These are phyloP conservation scores for Invenusta paracnida DNA, from an alignment of 2,888 invertebrate species.

Conservation along the genomic window DNA sequence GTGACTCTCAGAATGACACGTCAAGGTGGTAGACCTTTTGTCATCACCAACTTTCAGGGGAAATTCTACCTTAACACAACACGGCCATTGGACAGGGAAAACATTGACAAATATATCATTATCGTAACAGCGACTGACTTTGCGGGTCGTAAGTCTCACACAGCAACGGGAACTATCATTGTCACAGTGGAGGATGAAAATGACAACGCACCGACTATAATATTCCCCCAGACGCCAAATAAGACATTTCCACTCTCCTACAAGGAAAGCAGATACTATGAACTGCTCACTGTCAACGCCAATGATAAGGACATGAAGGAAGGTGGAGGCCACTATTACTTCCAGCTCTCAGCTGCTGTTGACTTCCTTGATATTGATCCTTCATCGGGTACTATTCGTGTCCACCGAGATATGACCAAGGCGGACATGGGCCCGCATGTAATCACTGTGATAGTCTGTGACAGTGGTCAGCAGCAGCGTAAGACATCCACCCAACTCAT, in stretches of 20 bases:
- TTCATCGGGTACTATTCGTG: constrained; percentile 28
- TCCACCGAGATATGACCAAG: neutral
- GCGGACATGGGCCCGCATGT: constrained; percentile 24
- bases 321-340: constrained; percentile 30
- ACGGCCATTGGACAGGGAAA: constrained; percentile 37
- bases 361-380: constrained; percentile 36
- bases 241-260: constrained; percentile 42
- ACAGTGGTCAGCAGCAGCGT: constrained; percentile 27
- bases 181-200: constrained; percentile 40
- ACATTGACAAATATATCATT: constrained; percentile 28
- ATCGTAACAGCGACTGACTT: constrained; percentile 32
- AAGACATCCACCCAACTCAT: constrained; percentile 10
- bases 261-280: neutral
- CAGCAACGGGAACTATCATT: constrained; percentile 11
- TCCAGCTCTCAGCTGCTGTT: constrained; percentile 11
- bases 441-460: constrained; percentile 32
- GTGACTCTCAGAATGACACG: constrained; percentile 16
- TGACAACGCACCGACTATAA: constrained; percentile 41
- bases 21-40: constrained; percentile 22
- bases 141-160: constrained; percentile 24
- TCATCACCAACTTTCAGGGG: neutral
- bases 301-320: constrained; percentile 27
- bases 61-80: constrained; percentile 43
- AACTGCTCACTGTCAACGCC: constrained; percentile 39
- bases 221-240: constrained; percentile 39